Conservation (phyloP, 2,888 invertebrate genomes). For the Lobophora halterata region DNA sequence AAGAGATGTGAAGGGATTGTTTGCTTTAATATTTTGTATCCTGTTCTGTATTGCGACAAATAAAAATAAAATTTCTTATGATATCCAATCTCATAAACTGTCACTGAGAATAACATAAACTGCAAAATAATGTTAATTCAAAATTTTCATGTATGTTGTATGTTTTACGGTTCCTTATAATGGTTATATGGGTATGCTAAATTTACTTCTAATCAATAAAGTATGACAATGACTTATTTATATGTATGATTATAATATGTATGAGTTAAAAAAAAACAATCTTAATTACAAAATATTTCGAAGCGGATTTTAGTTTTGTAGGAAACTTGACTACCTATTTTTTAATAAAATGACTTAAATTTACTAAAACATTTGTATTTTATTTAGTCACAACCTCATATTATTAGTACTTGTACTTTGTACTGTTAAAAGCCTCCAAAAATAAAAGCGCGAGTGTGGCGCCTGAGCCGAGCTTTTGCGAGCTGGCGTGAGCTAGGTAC, state of each 20-base stretch:
- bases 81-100: slow-evolving; percentile 7
- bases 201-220: background rate
- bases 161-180: no score
- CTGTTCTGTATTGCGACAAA: slow-evolving; percentile 3
- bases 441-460: no score
- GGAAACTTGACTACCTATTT: slow-evolving; percentile 74
- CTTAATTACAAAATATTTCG: slow-evolving; percentile 16
- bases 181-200: no score
- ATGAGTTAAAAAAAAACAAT: slow-evolving; percentile 21
- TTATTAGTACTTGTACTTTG: no score
- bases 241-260: slow-evolving; percentile 47
- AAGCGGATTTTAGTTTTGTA: slow-evolving; percentile 67
- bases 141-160: slow-evolving; percentile 3
- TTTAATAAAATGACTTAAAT: slow-evolving; percentile 75
- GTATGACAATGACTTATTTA: slow-evolving; percentile 51
- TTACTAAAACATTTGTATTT: slow-evolving; percentile 41
- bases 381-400: slow-evolving; percentile 28
- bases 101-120: slow-evolving; percentile 3
- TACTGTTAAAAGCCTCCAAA: no score
- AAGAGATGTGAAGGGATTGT: slow-evolving; percentile 1
- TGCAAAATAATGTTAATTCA: slow-evolving; percentile 5
- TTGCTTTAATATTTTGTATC: slow-evolving; percentile 1
- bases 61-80: slow-evolving; percentile 5
- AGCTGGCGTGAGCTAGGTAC: no score
- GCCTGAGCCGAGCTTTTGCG: no score